These are phyloP conservation scores for Julus scanicus DNA, from an alignment of 2,888 invertebrate genomes.

Conservation along the genomic window DNA sequence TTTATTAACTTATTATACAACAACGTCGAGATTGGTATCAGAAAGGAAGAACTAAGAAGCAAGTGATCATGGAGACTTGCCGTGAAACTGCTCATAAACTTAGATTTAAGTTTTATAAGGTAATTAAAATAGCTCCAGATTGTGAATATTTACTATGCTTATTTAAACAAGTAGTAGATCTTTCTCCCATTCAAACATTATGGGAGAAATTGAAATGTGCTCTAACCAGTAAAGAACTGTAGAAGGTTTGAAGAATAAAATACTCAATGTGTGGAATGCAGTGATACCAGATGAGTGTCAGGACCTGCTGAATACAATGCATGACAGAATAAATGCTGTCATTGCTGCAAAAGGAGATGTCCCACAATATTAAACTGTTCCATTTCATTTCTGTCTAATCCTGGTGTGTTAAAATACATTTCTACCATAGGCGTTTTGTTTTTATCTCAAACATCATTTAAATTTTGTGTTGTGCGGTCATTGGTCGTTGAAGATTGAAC, in stretches of 20 bases:
- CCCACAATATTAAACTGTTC: constrained; percentile 6
- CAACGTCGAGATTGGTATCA: background rate
- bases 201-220: background rate
- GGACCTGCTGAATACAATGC: constrained; percentile 14
- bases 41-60: background rate
- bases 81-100: background rate
- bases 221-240: background rate
- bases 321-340: background rate
- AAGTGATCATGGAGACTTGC: background rate
- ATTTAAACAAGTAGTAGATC: background rate
- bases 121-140: background rate
- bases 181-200: constrained; percentile 38
- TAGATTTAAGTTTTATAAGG: background rate
- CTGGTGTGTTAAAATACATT: background rate
- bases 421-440: background rate
- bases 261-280: background rate
- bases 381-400: background rate
- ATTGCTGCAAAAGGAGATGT: constrained; percentile 31
- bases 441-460: background rate
- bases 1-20: no score
- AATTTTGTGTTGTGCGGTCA: background rate
- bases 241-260: constrained; percentile 13
- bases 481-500: background rate
- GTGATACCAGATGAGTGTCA: constrained; percentile 12
- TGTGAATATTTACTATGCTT: background rate